A percentile compares a stretch with the other conserved stretches of the same genome.
These are phyloP conservation scores for Caerostris extrusa DNA, from an alignment of 1,140 invertebrate genomes.

Conservation along the genomic window DNA sequence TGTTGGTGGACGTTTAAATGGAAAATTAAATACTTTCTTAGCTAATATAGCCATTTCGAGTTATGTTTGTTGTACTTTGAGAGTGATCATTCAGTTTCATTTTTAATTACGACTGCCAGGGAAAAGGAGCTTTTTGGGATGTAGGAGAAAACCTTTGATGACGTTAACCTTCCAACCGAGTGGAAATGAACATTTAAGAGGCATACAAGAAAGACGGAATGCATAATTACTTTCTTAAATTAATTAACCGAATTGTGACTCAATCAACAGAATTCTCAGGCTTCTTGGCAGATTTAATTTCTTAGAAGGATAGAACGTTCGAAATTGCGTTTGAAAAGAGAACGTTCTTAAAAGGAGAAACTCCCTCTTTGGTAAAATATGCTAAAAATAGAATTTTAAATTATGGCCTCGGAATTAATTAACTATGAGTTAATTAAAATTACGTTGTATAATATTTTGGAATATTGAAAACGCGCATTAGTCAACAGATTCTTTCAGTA, in stretches of 20 bases:
- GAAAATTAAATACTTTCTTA: not conserved
- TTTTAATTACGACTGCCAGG: not conserved
- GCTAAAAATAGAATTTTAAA: conserved; percentile 15
- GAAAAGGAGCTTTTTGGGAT: not conserved
- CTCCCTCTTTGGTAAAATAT: not conserved
- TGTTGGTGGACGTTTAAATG: not conserved
- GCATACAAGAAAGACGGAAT: not conserved
- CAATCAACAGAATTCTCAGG: conserved; percentile 44
- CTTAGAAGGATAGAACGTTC: conserved; percentile 15
- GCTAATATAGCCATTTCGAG: not conserved
- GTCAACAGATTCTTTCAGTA: no score
- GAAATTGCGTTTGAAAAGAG: conserved; percentile 3
- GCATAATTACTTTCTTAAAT: conserved; percentile 70
- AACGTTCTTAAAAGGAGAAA: not conserved
- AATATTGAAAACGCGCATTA: not conserved
- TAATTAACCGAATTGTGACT: conserved; percentile 65
- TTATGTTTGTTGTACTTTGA: not conserved
- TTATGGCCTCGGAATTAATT: not conserved
- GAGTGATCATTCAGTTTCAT: not conserved
- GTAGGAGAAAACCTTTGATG: not conserved
- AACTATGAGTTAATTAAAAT: conserved; percentile 36
- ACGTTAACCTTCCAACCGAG: not conserved
- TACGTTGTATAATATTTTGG: not conserved
- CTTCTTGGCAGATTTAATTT: conserved; percentile 39
- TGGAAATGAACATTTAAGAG: conserved; percentile 51